These are phyloP conservation scores for Pollenia griseotomentosa DNA, from an alignment of 2,888 invertebrate genomes.

Conservation along the genomic window DNA sequence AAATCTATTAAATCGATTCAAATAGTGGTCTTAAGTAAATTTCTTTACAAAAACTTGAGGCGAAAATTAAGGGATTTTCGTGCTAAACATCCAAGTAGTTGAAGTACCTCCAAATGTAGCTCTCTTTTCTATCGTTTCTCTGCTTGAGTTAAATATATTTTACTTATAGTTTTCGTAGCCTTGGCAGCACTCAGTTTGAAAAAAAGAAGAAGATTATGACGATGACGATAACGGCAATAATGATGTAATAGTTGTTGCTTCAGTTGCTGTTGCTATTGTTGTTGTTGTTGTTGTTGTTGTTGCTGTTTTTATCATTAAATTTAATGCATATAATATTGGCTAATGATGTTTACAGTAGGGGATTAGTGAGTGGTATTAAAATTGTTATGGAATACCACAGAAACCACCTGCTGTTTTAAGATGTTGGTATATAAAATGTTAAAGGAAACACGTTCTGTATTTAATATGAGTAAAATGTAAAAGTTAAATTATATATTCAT, in stretches of 20 bases:
- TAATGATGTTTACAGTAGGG: conserved; percentile 84
- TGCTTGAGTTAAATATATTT: conserved; percentile 3
- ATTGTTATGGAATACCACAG: conserved; percentile 79
- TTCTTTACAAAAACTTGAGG: no score
- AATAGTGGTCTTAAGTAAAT: no score
- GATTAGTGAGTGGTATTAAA: conserved; percentile 81
- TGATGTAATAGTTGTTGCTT: background rate
- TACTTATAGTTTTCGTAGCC: background rate
- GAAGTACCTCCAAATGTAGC: background rate
- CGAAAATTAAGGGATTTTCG: no score
- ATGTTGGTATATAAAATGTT: conserved; percentile 44
- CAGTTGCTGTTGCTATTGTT: background rate
- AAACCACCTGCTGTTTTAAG: conserved; percentile 78
- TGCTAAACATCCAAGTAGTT: no score
- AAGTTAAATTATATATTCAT: conserved; percentile 42
- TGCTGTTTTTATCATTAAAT: conserved; percentile 81
- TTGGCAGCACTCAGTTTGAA: conserved; percentile 2
- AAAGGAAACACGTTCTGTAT: conserved; percentile 23
- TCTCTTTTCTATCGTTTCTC: background rate
- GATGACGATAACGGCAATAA: background rate
- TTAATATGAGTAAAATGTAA: background rate
- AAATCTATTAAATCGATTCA: no score
- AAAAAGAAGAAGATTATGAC: background rate
- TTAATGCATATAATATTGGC: conserved; percentile 84
- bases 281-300: conserved; percentile 1